Evolutionary conservation across 2,888 invertebrate species (phyloP), one percentile per base, ranked within the genome.

Genomic region (Cryptus armator): DNA sequence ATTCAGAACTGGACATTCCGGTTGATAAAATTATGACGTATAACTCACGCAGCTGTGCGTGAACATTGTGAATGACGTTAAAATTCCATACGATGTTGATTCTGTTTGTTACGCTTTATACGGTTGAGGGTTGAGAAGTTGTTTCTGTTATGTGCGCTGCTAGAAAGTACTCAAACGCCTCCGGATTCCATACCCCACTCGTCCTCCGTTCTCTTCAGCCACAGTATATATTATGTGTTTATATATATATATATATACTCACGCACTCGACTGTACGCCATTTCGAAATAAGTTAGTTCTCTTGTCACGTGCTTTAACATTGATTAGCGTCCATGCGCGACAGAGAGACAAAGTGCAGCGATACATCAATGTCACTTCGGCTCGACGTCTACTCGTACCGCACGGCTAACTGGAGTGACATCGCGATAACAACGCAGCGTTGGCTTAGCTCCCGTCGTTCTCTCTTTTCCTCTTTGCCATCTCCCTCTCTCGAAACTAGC

Each of bases 261-360:
- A 48, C n/a, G 79, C 67, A 56, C 71, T 79, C 48, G 67, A 19
- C 51, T 68, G 78, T 56, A 46, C 44, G 78, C 82, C 82, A 75
- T 86, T 83, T 81, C 85, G 74, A 85, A 84, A 85, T 86, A 85
- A 85, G 86, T 87, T 85, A 85, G 86, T 81, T 81, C 83, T 80
- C 86, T 76, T 82, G 85, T 86, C 87, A 83, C 83, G 84, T 81
- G 85, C 79, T 86, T 85, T 80, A 87, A 86, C 86, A 85, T 88
- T 87, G 87, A 87, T 88, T 86, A 86, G 88, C 86, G 86, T 84
- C 75, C 84, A 72, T 84, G 86, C 84, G 82, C 82, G 77, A 83
- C 86, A 83, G 77, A 74, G 84, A 83, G 87, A 86, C 87, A 87
- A 87, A 87, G 87, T 87, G 86, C 86, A 86, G 77, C 83, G 84